These are phyloP conservation scores for Drosophila seguyi DNA, from an alignment of 1,140 invertebrate genomes.

Conservation along the genomic window DNA sequence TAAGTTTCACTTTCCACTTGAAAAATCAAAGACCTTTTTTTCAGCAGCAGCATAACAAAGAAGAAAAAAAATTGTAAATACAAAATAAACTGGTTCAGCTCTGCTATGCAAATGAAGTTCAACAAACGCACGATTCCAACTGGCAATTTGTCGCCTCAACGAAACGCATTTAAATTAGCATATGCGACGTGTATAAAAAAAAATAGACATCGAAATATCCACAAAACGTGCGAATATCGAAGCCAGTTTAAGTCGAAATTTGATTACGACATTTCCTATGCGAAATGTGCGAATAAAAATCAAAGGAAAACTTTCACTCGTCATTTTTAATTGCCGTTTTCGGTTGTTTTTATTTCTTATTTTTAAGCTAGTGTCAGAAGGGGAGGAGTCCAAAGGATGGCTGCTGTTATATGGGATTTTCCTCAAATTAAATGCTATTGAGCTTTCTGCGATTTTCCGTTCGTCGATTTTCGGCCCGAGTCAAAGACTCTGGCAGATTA, in stretches of 20 bases:
- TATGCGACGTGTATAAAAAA: constrained; percentile 14
- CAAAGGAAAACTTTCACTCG: constrained; percentile 68
- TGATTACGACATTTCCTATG: constrained; percentile 61
- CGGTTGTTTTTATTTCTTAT: background rate
- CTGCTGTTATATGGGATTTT: constrained; percentile 22
- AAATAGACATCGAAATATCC: constrained; percentile 15
- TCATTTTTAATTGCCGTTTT: constrained; percentile 69
- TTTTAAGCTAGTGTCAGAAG: constrained; percentile 5
- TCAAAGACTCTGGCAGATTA: constrained; percentile 29
- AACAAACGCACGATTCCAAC: constrained; percentile 71
- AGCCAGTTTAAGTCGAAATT: constrained; percentile 55
- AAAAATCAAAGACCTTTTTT: constrained; percentile 37
- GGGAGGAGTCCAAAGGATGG: constrained; percentile 39
- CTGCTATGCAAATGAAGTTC: constrained; percentile 70
- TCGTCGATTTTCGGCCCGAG: constrained; percentile 21
- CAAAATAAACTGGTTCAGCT: constrained; percentile 68
- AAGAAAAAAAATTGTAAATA: background rate
- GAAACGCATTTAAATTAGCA: constrained; percentile 73
- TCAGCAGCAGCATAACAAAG: constrained; percentile 3
- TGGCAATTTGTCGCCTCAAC: constrained; percentile 71
- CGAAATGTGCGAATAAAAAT: constrained; percentile 38
- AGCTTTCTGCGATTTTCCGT: constrained; percentile 30
- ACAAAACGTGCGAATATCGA: constrained; percentile 68
- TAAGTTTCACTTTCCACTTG: constrained; percentile 68
- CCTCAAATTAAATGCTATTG: constrained; percentile 56